Evolutionary conservation across 2,888 invertebrate genomes (phyloP).

Genomic region (Platycnemis pennipes): DNA sequence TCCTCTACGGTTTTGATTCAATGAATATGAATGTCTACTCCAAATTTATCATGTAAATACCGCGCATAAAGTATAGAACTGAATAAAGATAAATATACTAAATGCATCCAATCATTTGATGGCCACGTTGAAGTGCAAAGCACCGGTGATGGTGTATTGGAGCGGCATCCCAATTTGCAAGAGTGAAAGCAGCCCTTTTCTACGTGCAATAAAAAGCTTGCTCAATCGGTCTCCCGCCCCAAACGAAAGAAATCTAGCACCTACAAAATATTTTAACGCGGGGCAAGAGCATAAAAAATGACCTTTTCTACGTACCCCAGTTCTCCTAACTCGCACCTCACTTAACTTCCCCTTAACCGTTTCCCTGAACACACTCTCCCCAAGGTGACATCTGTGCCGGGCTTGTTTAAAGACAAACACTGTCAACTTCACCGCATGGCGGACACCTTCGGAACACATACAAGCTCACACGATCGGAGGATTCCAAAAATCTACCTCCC

Average conservation of each 20-base stretch:
- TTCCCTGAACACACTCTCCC: slow-evolving; percentile 11
- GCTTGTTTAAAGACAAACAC: slow-evolving; percentile 60
- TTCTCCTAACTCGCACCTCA: slow-evolving; percentile 54
- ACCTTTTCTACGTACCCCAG: slow-evolving; percentile 21
- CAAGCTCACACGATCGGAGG: slow-evolving; percentile 47
- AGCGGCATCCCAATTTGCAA: background rate
- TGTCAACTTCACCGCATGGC: slow-evolving; percentile 47
- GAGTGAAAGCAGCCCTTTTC: background rate
- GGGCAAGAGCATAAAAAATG: background rate
- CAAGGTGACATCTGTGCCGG: slow-evolving; percentile 47
- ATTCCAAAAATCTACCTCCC: slow-evolving; percentile 39
- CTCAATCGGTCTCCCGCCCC: background rate
- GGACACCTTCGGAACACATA: slow-evolving; percentile 52
- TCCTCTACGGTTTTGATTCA: no score
- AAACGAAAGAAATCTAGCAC: background rate
- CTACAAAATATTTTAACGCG: background rate
- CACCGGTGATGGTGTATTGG: background rate
- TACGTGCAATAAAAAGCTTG: background rate
- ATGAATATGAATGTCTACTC: no score
- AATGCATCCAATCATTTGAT: no score
- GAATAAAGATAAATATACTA: no score
- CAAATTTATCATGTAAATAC: no score
- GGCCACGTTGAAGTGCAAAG: no score
- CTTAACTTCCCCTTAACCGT: slow-evolving; percentile 10
- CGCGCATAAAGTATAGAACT: no score